Base-by-base conservation (phyloP, 2,113 vertebrate species). In the Grallaria varia region DNA sequence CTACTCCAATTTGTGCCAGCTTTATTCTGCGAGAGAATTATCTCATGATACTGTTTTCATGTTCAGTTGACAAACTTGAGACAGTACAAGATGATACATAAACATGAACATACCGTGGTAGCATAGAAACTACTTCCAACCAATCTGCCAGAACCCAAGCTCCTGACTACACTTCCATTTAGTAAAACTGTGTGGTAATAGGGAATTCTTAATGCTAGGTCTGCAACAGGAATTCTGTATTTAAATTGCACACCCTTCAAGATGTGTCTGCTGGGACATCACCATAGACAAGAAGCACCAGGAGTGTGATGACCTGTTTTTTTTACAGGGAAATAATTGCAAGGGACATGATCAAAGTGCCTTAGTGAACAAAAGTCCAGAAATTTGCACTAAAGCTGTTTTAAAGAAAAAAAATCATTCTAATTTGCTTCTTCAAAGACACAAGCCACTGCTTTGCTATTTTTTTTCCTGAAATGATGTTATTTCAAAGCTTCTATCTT, bases 311-410 rank as follows among this genome's bases (percentile, higher is more conserved):
- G 35, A 53, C 45, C 69, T 79, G 40, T 92, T 89, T 63, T 71
- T 27, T 84, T 27, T 82, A 82, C 40, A 75, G 68, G 42, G 47
- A 80, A 94, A 24, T 58, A 62, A 30, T 40, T 79, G 25, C 40
- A 89, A 73, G n/a, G 59, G 50, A 60, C 17, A 23, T 28, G 53
- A 89, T 64, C 82, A 42, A 88, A 94, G 91, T 93, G 95, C 93
- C 93, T 95, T 96, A 37, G 52, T 71, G 86, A 94, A 91, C 9
- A 58, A 21, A 23, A 6, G 31, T n/a, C 14, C 88, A 71, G 60
- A 80, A 45, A 66, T 78, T 84, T 93, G 94, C 91, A 89, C 85
- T 95, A 83, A 74, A 82, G 14, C 12, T 66, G 12, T 94, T 90
- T 31, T 56, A 91, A 77, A 22, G 42, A 42, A 76, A 16, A 62